phyloP scores from a whole-genome alignment of 2,113 vertebrate genomes.

The Cairina moschata region DNA sequence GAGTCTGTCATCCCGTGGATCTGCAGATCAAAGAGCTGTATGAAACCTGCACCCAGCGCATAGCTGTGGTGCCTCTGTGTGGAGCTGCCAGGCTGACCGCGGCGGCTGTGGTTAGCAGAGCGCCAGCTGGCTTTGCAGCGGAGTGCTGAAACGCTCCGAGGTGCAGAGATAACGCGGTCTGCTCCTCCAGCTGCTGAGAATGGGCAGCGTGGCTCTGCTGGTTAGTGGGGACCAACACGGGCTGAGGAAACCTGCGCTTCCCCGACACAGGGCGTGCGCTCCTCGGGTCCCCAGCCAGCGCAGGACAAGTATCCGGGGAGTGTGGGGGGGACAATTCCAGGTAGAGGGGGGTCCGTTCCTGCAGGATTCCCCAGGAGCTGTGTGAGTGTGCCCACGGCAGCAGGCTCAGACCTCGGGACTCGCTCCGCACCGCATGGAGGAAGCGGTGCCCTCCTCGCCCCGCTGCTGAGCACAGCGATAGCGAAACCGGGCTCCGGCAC shows the following conservation, averaged over 20 bases:
- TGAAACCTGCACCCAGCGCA: accelerated
- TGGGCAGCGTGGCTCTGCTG: no score
- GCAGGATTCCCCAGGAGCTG: accelerated
- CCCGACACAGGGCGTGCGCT: neutral
- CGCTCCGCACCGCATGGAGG: accelerated
- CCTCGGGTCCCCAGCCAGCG: neutral
- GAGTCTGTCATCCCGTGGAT: accelerated
- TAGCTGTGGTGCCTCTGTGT: neutral
- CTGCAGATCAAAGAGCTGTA: neutral
- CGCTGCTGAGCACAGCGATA: neutral
- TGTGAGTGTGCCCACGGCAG: no score
- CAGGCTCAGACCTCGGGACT: neutral
- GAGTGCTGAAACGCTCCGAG: neutral
- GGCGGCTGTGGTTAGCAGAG: neutral
- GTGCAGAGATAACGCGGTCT: accelerated
- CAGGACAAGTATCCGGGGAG: accelerated
- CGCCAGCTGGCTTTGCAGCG: neutral
- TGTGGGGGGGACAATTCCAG: accelerated
- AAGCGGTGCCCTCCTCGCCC: neutral
- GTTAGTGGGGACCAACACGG: no score
- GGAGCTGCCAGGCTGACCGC: neutral
- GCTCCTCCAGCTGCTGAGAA: neutral
- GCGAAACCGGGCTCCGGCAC: neutral
- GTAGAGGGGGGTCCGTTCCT: neutral
- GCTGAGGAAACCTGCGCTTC: no score